A percentile compares a stretch with the other conserved stretches of the same genome.
phyloP scores from a whole-genome alignment of 2,113 vertebrate genomes.

The Marcusenius ussheri region DNA sequence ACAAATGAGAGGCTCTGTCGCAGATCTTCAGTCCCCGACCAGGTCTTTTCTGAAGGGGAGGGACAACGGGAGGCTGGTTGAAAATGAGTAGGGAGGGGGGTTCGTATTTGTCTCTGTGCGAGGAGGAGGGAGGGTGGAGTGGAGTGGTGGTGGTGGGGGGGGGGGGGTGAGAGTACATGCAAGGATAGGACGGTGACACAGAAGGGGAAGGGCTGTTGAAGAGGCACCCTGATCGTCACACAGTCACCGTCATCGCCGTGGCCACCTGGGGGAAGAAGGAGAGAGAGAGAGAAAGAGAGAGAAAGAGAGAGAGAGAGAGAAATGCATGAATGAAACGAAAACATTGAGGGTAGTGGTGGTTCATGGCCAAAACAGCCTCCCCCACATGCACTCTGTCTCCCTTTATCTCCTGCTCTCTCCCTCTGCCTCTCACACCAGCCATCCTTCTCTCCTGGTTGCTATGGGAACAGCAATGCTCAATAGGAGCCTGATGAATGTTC shows the following conservation, averaged over 20 bases:
- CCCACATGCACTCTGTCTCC: not conserved
- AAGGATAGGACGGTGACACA: constrained; percentile 7
- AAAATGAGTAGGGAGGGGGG: not conserved
- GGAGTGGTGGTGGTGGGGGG: not conserved
- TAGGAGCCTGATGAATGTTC: constrained; percentile 34
- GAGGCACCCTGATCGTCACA: constrained; percentile 32
- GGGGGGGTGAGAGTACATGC: not conserved
- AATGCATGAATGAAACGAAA: constrained; percentile 26
- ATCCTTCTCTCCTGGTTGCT: constrained; percentile 51
- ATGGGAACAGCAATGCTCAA: constrained; percentile 58
- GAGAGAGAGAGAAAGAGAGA: not conserved
- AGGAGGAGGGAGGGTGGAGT: not conserved
- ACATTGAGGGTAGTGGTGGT: constrained; percentile 13
- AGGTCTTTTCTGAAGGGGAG: not conserved
- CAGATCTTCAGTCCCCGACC: constrained; percentile 49
- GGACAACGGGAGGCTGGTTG: not conserved
- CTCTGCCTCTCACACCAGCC: constrained; percentile 26
- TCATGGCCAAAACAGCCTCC: constrained; percentile 12
- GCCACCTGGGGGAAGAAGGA: constrained; percentile 28
- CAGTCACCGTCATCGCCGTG: constrained; percentile 20
- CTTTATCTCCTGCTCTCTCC: constrained; percentile 18
- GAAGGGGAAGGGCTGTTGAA: constrained; percentile 35
- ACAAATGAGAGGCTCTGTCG: constrained; percentile 45
- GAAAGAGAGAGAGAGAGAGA: not conserved
- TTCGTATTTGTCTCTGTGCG: not conserved